phyloP scores from a whole-genome alignment of 2,888 invertebrate species.

The Penaeus monodon region DNA sequence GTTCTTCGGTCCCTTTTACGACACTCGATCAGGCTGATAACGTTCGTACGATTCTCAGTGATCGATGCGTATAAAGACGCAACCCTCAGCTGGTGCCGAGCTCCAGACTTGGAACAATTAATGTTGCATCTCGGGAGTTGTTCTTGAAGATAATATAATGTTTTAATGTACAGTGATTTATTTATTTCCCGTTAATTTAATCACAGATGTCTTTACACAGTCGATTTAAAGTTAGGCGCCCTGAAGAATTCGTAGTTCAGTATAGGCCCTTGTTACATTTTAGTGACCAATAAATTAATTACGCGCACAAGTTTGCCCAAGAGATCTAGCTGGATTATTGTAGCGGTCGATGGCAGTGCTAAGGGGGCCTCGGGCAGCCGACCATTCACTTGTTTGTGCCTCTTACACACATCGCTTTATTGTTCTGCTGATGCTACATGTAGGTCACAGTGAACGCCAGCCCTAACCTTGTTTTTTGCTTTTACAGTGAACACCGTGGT shows the following conservation, averaged over 20 bases:
- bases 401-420: too few relatives aligned
- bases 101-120: too few relatives aligned
- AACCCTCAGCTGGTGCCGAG: background rate
- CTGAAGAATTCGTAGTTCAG: too few relatives aligned
- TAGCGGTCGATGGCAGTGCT: slow-evolving; percentile 20
- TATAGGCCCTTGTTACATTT: slow-evolving; percentile 27
- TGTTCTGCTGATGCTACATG: too few relatives aligned
- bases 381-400: too few relatives aligned
- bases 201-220: too few relatives aligned
- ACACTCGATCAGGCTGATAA: slow-evolving; percentile 23
- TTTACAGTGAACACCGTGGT: slow-evolving; percentile 25
- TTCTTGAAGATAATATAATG: too few relatives aligned
- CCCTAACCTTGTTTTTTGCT: background rate
- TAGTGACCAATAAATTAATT: slow-evolving; percentile 50
- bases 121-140: too few relatives aligned
- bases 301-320: slow-evolving; percentile 48
- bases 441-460: background rate
- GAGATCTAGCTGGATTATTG: slow-evolving; percentile 40
- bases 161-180: too few relatives aligned
- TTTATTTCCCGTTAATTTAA: too few relatives aligned
- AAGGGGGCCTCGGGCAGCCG: background rate
- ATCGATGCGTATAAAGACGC: background rate
- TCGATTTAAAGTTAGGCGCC: too few relatives aligned
- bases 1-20: slow-evolving; percentile 20
- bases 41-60: background rate